phyloP scores from a whole-genome alignment of 2,113 vertebrate genomes.

The Aix galericulata region DNA sequence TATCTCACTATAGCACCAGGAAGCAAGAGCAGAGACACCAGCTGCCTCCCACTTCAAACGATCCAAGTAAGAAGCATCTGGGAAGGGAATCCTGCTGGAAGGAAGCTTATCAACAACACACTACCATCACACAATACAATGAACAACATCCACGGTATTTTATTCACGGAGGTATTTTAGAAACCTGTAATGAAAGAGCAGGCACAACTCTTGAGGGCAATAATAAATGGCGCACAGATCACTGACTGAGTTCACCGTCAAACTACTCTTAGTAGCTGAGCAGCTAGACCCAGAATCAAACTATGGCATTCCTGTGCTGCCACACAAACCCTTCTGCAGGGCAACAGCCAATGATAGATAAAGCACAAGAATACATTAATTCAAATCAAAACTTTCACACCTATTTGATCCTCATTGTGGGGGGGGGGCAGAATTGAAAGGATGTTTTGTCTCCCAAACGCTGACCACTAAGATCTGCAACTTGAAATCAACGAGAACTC shows the following conservation, averaged over 20 bases:
- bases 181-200: background rate
- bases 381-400: background rate
- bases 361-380: background rate
- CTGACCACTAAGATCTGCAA: background rate
- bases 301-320: background rate
- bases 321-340: background rate
- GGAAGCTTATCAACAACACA: background rate
- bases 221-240: background rate
- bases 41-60: background rate
- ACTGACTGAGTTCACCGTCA: background rate
- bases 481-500: background rate
- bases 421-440: background rate
- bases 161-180: background rate
- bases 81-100: background rate
- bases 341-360: background rate
- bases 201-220: background rate
- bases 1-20: background rate
- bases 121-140: background rate
- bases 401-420: background rate
- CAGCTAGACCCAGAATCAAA: rapidly evolving
- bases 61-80: background rate
- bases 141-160: background rate
- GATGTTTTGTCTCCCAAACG: background rate
- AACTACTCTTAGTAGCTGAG: background rate
- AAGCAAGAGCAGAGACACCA: background rate